These are phyloP conservation scores for Phataginus tricuspis DNA, from an alignment of 2,797 vertebrate species.

Conservation along the genomic window DNA sequence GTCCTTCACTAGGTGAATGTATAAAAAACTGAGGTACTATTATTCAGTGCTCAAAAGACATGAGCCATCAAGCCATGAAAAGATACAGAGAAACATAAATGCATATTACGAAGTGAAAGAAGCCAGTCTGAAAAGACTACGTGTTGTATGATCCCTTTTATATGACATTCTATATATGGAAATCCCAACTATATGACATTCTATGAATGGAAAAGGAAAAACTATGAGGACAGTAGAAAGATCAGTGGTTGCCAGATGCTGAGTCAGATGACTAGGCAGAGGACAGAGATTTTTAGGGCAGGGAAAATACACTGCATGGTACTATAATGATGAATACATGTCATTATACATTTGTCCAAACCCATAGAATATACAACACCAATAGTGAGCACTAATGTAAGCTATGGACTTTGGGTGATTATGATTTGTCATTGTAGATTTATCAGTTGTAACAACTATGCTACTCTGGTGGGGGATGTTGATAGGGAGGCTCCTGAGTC, in stretches of 20 bases:
- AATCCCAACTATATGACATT: not conserved
- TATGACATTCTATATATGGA: not conserved
- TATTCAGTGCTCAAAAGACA: not conserved
- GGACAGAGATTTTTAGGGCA: not conserved
- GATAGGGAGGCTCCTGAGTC: not conserved
- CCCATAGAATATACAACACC: not conserved
- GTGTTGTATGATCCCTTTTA: not conserved
- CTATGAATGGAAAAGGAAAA: not conserved
- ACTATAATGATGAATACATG: not conserved
- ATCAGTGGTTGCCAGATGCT: not conserved
- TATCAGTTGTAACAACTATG: not conserved
- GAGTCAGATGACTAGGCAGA: not conserved
- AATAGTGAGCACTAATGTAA: not conserved
- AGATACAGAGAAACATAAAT: not conserved
- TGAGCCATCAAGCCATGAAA: not conserved
- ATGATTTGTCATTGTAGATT: not conserved
- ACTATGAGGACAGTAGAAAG: not conserved
- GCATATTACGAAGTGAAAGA: not conserved
- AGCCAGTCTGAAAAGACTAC: not conserved
- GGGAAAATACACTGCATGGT: not conserved
- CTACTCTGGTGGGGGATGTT: not conserved
- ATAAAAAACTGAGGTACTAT: not conserved
- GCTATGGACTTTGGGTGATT: not conserved
- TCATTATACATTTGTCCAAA: not conserved
- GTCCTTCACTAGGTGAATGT: not conserved